Evolutionary conservation across 2,113 vertebrate genomes (phyloP), one percentile per base, ranked within the genome.

Genomic region (Hydrochoerus hydrochaeris): DNA sequence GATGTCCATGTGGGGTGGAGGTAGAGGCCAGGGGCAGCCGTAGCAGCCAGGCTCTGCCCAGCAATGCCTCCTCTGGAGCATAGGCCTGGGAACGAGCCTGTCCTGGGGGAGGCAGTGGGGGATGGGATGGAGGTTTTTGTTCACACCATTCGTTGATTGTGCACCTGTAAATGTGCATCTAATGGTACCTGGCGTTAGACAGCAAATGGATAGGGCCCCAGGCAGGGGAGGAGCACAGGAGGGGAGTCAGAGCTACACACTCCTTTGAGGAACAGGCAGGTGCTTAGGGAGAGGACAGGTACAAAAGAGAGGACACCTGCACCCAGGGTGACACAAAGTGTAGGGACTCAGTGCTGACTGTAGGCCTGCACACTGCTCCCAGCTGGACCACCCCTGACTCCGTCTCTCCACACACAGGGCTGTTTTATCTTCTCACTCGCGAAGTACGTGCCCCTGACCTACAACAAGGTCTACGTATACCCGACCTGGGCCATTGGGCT

Each of bases 351-450:
- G 44, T 49, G 26, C 44, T 49, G 75, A 32, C 44, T 49, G 28
- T 78, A 78, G 75, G 75, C 44, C 14, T 30, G 14, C 14, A 49
- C 75, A 28, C 62, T 22, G 24, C 57, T 38, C 24, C 57, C 75
- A 1, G 54, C 16, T 22, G 69, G 38, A 0, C 17, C 9, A 38
- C 52, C n/a, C 46, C 54, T 96, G 60, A 97, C 90, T 7, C 75
- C 8, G 0, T 92, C 85, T 96, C 90, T 95, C 91, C 62, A 58
- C 97, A 99, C 57, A 49, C 97, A 99, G 99, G 99, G 99, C 95
- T 99, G 99, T 98, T 99, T 99, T 91, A 90, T 99, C 97, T 99
- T 99, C 98, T 99, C 99, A 65, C 98, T 99, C 97, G 99, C 99
- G 97, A 99, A 99, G 98, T 99, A 99, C 91, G 99, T 99, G 95